Conservation (phyloP, 1,140 invertebrate species). For the Apis laboriosa region DNA sequence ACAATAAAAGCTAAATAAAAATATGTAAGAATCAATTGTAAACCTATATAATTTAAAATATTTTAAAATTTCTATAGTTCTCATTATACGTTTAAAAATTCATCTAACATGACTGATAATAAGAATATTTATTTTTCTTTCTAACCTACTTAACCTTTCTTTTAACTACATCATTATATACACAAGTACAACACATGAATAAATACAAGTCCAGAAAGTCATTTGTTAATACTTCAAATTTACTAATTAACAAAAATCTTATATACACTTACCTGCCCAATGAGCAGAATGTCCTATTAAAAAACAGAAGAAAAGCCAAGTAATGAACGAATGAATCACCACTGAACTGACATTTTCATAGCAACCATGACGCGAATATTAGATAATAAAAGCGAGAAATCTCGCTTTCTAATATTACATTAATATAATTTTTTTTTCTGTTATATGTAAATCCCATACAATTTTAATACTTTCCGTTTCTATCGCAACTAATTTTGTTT, state of each 20-base stretch:
- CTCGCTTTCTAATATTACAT: conserved; percentile 40
- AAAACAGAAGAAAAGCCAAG: conserved; percentile 46
- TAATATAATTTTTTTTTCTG: conserved; percentile 15
- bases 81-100: background rate
- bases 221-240: conserved; percentile 12
- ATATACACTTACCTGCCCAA: conserved; percentile 42
- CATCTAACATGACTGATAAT: background rate
- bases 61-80: background rate
- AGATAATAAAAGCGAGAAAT: conserved; percentile 46
- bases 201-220: background rate
- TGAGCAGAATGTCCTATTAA: conserved; percentile 43
- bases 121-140: conserved; percentile 43
- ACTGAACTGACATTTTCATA: conserved; percentile 66
- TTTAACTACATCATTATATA: conserved; percentile 18
- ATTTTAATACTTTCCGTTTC: conserved; percentile 25
- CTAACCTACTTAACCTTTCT: conserved; percentile 55
- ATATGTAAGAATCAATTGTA: background rate
- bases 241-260: background rate
- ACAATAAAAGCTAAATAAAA: background rate
- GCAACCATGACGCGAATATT: conserved; percentile 47
- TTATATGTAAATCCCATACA: background rate
- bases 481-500: conserved; percentile 41
- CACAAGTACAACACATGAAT: background rate
- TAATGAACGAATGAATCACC: conserved; percentile 63
- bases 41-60: background rate